Evolutionary conservation across 2,797 vertebrate species (phyloP).

Genomic region (Hypotaenidia philippensis): DNA sequence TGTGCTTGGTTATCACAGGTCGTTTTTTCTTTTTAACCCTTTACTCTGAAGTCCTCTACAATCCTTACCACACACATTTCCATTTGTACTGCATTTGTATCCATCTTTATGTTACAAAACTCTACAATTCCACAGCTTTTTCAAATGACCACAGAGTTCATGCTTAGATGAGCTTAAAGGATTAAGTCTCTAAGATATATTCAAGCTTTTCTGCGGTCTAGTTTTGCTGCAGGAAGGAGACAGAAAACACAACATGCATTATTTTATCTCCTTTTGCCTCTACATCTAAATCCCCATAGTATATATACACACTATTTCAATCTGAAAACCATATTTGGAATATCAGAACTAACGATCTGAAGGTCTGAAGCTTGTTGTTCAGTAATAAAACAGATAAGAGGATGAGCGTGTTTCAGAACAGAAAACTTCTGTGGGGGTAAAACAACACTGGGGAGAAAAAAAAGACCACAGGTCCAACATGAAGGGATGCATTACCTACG

Average conservation of each 20-base stretch:
- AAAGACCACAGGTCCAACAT: background rate
- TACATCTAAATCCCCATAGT: background rate
- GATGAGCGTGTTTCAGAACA: background rate
- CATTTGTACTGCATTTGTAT: background rate
- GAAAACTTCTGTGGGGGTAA: background rate
- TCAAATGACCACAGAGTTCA: background rate
- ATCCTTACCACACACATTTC: background rate
- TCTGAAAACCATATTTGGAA: background rate
- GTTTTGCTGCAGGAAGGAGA: background rate
- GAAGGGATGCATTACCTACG: fast-evolving
- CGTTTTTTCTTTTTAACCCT: background rate
- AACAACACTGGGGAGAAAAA: background rate
- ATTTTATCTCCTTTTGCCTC: background rate
- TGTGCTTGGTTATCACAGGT: background rate
- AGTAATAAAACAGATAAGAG: background rate
- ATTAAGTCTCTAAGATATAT: background rate
- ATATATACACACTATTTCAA: background rate
- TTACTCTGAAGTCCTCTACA: background rate
- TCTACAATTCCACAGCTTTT: background rate
- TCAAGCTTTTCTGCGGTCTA: background rate
- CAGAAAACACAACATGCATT: background rate
- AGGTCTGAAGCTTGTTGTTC: background rate
- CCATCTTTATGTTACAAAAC: background rate
- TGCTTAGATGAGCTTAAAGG: background rate
- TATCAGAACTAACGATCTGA: background rate